Conservation (phyloP, 1,140 invertebrate species). For the Atta colombica region DNA sequence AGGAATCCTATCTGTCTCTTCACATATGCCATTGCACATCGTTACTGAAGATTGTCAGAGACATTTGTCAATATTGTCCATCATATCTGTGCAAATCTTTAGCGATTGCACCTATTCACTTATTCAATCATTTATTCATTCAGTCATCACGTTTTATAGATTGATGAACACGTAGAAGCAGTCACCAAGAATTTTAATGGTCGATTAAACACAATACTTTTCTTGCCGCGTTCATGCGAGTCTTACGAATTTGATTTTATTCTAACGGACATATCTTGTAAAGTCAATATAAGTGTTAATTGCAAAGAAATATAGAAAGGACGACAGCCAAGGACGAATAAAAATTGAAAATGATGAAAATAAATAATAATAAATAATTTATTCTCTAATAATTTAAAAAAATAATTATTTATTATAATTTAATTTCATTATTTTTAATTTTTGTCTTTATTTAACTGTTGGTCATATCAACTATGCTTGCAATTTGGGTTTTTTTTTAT, state of each 20-base stretch:
- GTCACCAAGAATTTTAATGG: not conserved
- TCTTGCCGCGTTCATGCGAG: not conserved
- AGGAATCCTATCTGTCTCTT: not conserved
- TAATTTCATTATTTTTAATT: too few relatives aligned
- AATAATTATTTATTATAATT: too few relatives aligned
- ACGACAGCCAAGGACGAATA: too few relatives aligned
- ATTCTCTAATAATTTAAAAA: too few relatives aligned
- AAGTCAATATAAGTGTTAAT: too few relatives aligned
- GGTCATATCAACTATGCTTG: too few relatives aligned
- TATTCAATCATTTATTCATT: not conserved
- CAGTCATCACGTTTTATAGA: not conserved
- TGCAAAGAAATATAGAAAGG: too few relatives aligned
- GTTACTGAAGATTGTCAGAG: not conserved
- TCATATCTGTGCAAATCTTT: not conserved
- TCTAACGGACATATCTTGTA: not conserved
- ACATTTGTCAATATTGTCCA: constrained; percentile 3
- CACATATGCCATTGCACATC: not conserved
- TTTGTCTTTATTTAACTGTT: too few relatives aligned
- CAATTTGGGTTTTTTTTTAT: too few relatives aligned
- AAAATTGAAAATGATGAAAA: too few relatives aligned
- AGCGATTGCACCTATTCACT: not conserved
- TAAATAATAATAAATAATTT: too few relatives aligned
- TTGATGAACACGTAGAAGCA: not conserved
- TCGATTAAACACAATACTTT: not conserved
- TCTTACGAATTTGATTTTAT: not conserved